phyloP scores from a whole-genome alignment of 2,888 invertebrate genomes.

The Sinelater perroti region DNA sequence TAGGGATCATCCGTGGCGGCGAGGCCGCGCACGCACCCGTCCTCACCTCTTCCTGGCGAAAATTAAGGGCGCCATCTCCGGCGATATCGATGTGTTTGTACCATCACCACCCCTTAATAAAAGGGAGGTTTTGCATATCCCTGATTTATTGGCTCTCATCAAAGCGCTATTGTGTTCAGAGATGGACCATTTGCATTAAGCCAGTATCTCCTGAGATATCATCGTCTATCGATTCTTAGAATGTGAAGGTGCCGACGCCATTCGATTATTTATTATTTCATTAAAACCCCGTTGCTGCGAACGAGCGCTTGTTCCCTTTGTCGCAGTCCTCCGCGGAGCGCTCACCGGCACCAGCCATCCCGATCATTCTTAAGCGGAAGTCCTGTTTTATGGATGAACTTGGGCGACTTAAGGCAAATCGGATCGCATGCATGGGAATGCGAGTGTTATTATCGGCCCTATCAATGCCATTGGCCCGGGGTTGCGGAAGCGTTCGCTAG shows the following conservation, averaged over 20 bases:
- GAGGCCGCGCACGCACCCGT: constrained; percentile 13
- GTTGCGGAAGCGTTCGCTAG: constrained; percentile 43
- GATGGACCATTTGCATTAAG: constrained; percentile 60
- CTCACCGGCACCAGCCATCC: too few species aligned
- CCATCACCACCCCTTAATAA: constrained; percentile 55
- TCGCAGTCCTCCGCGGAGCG: too few species aligned
- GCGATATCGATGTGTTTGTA: constrained; percentile 47
- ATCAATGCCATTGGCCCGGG: constrained; percentile 44
- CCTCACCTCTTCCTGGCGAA: constrained; percentile 38
- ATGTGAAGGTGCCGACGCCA: constrained; percentile 36
- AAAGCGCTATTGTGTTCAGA: constrained; percentile 62
- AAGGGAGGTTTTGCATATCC: constrained; percentile 60
- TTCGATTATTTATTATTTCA: constrained; percentile 40
- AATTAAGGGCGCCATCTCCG: constrained; percentile 43
- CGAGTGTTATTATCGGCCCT: constrained; percentile 44
- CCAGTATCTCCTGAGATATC: constrained; percentile 49
- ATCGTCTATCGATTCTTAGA: constrained; percentile 40
- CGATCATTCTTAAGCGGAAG: too few species aligned
- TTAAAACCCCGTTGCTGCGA: constrained; percentile 29
- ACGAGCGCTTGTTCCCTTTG: constrained; percentile 1
- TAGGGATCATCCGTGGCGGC: neutral
- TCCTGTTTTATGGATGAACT: too few species aligned
- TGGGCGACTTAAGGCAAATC: too few species aligned
- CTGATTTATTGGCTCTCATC: constrained; percentile 68
- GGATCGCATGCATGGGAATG: too few species aligned